Base-by-base conservation (phyloP, 2,113 vertebrate species). In the Forbesichthys agassizii region DNA sequence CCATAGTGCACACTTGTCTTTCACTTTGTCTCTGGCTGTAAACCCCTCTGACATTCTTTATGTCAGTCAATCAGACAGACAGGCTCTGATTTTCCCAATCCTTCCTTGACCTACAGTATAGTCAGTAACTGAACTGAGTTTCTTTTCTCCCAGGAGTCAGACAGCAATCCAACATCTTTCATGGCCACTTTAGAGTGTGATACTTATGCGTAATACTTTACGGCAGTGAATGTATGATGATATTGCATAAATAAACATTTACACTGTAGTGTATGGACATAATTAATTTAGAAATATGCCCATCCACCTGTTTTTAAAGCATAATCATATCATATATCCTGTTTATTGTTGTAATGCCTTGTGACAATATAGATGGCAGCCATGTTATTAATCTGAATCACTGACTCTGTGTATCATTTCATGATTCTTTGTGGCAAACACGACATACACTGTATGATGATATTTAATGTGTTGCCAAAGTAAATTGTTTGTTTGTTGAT, bases 91-190 rank as follows among this genome's bases (percentile, higher is more conserved):
- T 51, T 11, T 64, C 62, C 48, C 42, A 12, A 20, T 47, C 64
- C 65, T 16, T 78, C 46, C 57, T 61, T 46, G 56, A 63, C 48
- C 61, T 60, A 67, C 73, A 56, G 63, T n/a, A 68, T 42, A 79
- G 68, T 77, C 66, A 73, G 71, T 74, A 72, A 10, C 54, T 48
- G 18, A 68, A 59, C 52, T 61, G 33, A 48, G 13, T 56, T 48
- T 20, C 9, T 27, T 33, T 27, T 27, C 27, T 27, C 27, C 9
- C 12, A 12, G 56, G 56, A 58, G 56, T 58, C 20, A 12, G 20
- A 12, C 12, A 11, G 56, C 20, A 33, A 27, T 58, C 20, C n/a
- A 20, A 16, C 5, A 33, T 58, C 27, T 5, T 10, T 33, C 9
- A 33, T 58, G 11, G 20, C 33, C 56, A 33, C 20, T 58, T 58